Evolutionary conservation across 2,113 vertebrate species (phyloP).

Genomic region (Hylia prasina): DNA sequence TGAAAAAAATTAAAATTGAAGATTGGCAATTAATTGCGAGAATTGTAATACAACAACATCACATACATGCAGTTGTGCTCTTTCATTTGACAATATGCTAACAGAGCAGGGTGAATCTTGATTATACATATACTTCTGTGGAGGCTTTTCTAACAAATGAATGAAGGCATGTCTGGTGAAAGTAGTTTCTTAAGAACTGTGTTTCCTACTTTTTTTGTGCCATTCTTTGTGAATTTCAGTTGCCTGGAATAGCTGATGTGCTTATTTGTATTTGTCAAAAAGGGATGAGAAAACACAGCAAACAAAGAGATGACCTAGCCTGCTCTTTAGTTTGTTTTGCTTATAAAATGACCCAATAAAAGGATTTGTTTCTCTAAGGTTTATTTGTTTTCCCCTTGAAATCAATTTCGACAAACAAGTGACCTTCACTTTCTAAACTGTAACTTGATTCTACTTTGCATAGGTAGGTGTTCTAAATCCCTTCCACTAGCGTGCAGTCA

Average conservation of each 20-base stretch:
- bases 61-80: accelerated
- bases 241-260: not conserved
- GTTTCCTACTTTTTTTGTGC: not conserved
- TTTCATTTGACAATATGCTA: not conserved
- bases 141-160: not conserved
- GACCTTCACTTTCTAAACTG: not conserved
- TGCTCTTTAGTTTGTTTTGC: not conserved
- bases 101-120: not conserved
- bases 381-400: not conserved
- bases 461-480: not conserved
- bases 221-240: not conserved
- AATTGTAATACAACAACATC: not conserved
- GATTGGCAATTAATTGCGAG: not conserved
- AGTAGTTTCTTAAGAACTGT: not conserved
- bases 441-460: not conserved
- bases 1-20: not conserved
- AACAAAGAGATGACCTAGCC: not conserved
- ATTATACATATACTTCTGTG: not conserved
- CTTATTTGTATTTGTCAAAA: not conserved
- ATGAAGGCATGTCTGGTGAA: not conserved
- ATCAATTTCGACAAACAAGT: not conserved
- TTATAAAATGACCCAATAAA: not conserved
- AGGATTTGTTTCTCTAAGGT: not conserved
- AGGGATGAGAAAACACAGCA: not conserved
- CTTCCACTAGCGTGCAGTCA: not conserved